phyloP scores from a whole-genome alignment of 2,113 vertebrate genomes.

The Dolichotis patagonum region DNA sequence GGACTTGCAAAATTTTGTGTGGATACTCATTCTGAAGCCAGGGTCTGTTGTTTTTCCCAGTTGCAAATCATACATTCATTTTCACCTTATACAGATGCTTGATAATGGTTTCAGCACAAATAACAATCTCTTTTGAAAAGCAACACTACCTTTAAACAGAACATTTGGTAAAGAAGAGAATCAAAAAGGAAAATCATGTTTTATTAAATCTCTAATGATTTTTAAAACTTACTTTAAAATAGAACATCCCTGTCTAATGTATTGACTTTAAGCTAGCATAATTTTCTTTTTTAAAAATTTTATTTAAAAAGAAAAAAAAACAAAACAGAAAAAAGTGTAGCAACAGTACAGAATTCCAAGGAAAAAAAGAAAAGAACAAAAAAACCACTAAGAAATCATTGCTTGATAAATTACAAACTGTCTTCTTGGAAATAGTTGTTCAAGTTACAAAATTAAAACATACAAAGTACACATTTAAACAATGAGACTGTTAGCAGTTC shows the following conservation, averaged over 20 bases:
- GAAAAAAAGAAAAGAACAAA: too few species aligned
- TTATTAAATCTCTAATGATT: conserved; percentile 14
- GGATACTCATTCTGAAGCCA: neutral
- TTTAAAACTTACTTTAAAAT: neutral
- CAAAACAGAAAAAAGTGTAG: too few species aligned
- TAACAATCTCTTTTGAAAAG: neutral
- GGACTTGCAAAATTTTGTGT: conserved; percentile 3
- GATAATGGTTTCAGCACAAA: neutral
- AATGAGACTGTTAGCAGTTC: too few species aligned
- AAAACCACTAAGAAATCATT: too few species aligned
- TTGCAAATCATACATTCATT: neutral
- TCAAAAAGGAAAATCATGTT: neutral
- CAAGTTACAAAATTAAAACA: too few species aligned
- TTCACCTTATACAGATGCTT: neutral
- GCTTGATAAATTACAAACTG: too few species aligned
- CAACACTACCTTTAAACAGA: neutral
- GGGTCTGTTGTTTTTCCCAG: neutral
- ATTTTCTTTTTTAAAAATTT: too few species aligned
- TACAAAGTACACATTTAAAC: too few species aligned
- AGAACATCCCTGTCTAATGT: neutral
- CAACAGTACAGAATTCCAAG: too few species aligned
- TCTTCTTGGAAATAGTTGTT: too few species aligned
- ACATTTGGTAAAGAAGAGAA: neutral
- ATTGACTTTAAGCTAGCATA: neutral
- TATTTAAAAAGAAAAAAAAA: too few species aligned